These are phyloP conservation scores for Limnothrissa miodon DNA, from an alignment of 2,113 vertebrate species.

Conservation along the genomic window DNA sequence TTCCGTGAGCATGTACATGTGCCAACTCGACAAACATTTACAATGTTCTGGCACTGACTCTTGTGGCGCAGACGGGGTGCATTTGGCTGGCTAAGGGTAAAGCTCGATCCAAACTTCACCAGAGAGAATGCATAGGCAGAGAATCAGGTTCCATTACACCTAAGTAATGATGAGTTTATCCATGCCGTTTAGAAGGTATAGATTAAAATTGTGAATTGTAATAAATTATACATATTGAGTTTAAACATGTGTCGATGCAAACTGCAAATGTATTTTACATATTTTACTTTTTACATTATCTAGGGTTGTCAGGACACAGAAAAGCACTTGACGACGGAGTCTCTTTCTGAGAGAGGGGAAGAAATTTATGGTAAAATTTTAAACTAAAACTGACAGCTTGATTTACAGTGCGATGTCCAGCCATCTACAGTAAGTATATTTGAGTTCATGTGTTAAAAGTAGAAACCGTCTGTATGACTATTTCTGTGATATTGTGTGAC, in stretches of 20 bases:
- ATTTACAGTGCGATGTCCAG: too few relatives aligned
- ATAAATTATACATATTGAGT: neutral
- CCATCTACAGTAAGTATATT: too few relatives aligned
- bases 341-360: too few relatives aligned
- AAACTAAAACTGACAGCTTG: too few relatives aligned
- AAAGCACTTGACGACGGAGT: too few relatives aligned
- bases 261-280: neutral
- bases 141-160: constrained; percentile 16
- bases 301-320: too few relatives aligned
- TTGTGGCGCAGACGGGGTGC: neutral
- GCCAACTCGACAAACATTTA: constrained; percentile 10
- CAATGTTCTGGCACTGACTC: constrained; percentile 7
- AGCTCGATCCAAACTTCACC: neutral
- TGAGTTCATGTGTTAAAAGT: too few relatives aligned
- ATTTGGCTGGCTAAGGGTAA: constrained; percentile 4
- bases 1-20: neutral
- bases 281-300: neutral
- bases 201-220: neutral
- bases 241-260: neutral
- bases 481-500: too few relatives aligned
- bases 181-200: neutral
- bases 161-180: neutral
- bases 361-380: too few relatives aligned
- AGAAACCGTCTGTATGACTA: too few relatives aligned
- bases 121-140: constrained; percentile 11